Percentiles rank a stretch among this genome's conserved stretches.
Conservation (phyloP, 2,113 vertebrate genomes). For the Gila orcuttii region DNA sequence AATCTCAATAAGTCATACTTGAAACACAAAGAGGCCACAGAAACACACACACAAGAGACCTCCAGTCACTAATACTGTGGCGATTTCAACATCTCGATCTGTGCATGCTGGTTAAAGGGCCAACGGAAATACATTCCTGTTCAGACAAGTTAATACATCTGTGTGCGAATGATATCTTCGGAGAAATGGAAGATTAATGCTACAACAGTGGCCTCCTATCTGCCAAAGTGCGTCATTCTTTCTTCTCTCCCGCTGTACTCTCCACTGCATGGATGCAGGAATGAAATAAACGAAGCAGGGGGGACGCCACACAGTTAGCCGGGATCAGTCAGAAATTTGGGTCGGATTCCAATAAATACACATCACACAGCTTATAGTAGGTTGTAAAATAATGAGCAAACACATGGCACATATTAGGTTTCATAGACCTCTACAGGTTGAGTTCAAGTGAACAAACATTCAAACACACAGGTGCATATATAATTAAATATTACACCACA, state of each 20-base stretch:
- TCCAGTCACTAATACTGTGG: background rate
- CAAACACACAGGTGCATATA: constrained; percentile 4
- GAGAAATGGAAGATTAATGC: constrained; percentile 46
- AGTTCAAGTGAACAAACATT: background rate
- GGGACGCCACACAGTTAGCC: background rate
- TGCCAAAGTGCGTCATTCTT: constrained; percentile 48
- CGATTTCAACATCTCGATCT: constrained; percentile 14
- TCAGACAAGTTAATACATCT: constrained; percentile 6
- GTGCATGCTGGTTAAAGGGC: background rate
- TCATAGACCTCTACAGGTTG: background rate
- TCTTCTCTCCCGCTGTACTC: constrained; percentile 39
- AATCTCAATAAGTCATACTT: background rate
- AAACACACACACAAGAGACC: background rate
- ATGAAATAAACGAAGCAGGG: constrained; percentile 32
- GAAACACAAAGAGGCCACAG: background rate
- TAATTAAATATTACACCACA: too few relatives aligned
- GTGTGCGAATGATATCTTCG: constrained; percentile 15
- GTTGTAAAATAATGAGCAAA: constrained; percentile 3
- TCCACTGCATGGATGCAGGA: constrained; percentile 37
- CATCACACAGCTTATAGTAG: constrained; percentile 2
- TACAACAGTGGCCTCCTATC: constrained; percentile 40
- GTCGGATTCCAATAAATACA: constrained; percentile 27
- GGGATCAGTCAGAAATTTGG: constrained; percentile 25
- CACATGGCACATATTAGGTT: background rate
- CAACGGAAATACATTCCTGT: constrained; percentile 8